A percentile compares a stretch with the other conserved stretches of the same genome.
Evolutionary conservation across 2,888 invertebrate genomes (phyloP).

Genomic region (Apeira syringaria): DNA sequence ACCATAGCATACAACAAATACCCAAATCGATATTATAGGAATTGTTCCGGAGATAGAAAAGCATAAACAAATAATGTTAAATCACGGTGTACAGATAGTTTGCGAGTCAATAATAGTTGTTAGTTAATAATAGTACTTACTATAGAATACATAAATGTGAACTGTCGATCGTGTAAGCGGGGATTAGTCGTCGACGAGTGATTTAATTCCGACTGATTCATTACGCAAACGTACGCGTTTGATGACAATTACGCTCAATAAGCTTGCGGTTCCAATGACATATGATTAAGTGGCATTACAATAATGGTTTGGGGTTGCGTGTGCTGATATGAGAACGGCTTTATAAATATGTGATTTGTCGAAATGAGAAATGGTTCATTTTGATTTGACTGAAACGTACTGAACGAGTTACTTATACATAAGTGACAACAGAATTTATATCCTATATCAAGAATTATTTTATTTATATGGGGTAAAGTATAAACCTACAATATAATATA

Average conservation of each 20-base stretch:
- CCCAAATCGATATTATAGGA: too few species aligned
- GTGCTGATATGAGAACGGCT: conserved; percentile 18
- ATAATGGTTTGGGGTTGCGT: conserved; percentile 41
- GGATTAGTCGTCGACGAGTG: conserved; percentile 58
- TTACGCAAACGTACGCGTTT: conserved; percentile 50
- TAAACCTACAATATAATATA: too few species aligned
- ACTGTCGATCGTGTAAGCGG: conserved; percentile 63
- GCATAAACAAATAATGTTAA: too few species aligned
- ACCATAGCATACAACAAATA: too few species aligned
- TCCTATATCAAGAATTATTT: too few species aligned
- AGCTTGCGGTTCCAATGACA: conserved; percentile 43
- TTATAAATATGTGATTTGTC: conserved; percentile 14
- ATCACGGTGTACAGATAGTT: too few species aligned
- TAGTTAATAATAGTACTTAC: conserved; percentile 16
- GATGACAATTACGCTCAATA: conserved; percentile 60
- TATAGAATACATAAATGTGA: conserved; percentile 42
- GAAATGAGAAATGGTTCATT: conserved; percentile 19
- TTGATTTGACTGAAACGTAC: not conserved
- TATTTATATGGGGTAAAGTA: too few species aligned
- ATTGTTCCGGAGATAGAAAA: too few species aligned
- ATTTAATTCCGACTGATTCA: conserved; percentile 71
- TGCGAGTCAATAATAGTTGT: too few species aligned
- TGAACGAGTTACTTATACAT: too few species aligned
- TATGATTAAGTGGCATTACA: conserved; percentile 48
- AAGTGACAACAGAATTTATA: too few species aligned